A percentile compares a stretch with the other conserved stretches of the same genome.
These are phyloP conservation scores for Sphinx pinastri DNA, from an alignment of 2,888 invertebrate genomes.

Conservation along the genomic window DNA sequence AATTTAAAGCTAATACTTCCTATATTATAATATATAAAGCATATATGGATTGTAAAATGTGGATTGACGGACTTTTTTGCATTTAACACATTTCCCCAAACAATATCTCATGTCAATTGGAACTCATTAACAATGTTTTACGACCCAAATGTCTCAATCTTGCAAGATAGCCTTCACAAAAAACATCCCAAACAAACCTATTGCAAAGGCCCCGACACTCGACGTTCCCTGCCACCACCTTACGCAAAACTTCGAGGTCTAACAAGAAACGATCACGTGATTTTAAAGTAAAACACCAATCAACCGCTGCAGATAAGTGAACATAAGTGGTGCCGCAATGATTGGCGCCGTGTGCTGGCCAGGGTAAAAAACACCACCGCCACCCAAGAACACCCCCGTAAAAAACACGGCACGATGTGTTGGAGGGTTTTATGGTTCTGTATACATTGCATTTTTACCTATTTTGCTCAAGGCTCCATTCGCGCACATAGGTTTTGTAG, in stretches of 20 bases:
- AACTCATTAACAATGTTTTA: conserved; percentile 8
- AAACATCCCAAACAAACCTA: conserved; percentile 11
- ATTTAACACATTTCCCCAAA: not conserved
- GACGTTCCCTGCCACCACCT: conserved; percentile 53
- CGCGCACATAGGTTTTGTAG: too few relatives aligned
- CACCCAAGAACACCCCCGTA: conserved; percentile 22
- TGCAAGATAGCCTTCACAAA: conserved; percentile 6
- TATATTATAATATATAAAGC: too few relatives aligned
- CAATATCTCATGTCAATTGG: not conserved
- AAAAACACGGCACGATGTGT: not conserved
- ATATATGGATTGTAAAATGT: too few relatives aligned
- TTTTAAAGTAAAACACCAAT: conserved; percentile 69
- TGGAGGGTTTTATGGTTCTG: not conserved
- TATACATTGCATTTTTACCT: not conserved
- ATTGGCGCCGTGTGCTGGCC: conserved; percentile 28
- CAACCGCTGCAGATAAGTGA: conserved; percentile 58
- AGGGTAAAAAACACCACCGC: conserved; percentile 26
- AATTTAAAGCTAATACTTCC: too few relatives aligned
- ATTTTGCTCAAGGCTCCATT: too few relatives aligned
- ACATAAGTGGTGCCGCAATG: conserved; percentile 28
- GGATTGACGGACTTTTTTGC: not conserved
- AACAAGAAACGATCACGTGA: conserved; percentile 41
- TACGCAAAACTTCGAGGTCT: conserved; percentile 51
- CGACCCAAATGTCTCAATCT: not conserved
- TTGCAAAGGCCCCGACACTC: conserved; percentile 19